Evolutionary conservation across 2,888 invertebrate species (phyloP).

Genomic region (Imbricaverruca yamaguchii): DNA sequence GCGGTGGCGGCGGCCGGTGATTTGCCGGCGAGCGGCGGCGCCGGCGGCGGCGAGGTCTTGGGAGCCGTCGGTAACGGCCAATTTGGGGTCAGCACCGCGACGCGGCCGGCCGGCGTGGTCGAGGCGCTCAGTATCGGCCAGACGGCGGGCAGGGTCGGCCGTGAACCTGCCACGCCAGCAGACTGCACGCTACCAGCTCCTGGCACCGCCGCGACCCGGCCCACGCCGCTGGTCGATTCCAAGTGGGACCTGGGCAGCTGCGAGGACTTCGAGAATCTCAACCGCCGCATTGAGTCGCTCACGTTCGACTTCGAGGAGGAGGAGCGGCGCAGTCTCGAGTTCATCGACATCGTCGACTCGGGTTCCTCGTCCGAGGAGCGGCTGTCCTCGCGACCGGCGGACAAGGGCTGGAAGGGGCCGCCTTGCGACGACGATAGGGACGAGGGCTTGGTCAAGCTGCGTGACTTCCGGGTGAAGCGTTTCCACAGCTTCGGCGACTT

Average conservation of each 20-base stretch:
- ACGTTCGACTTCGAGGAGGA: constrained; percentile 37
- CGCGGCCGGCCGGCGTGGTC: background rate
- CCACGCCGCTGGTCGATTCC: background rate
- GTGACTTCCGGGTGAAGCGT: constrained; percentile 31
- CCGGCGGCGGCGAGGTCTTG: constrained; percentile 8
- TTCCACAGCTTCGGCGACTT: constrained; percentile 24
- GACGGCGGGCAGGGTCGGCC: background rate
- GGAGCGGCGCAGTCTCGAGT: constrained; percentile 46
- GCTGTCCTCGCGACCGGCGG: background rate
- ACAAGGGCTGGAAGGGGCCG: constrained; percentile 51
- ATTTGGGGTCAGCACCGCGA: background rate
- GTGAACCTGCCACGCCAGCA: background rate
- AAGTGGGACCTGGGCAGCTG: constrained; percentile 44
- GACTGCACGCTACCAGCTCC: too few relatives aligned
- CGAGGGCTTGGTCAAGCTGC: background rate
- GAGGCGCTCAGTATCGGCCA: background rate
- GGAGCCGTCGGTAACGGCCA: background rate
- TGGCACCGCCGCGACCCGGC: too few relatives aligned
- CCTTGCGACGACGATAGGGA: constrained; percentile 18
- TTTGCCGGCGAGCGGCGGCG: background rate
- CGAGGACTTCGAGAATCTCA: constrained; percentile 70
- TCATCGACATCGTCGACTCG: constrained; percentile 53
- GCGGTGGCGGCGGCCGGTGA: background rate
- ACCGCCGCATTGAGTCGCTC: constrained; percentile 42
- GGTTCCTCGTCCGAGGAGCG: constrained; percentile 56